These are phyloP conservation scores for Sinosuthora webbiana DNA, from an alignment of 2,113 vertebrate species.

Conservation along the genomic window DNA sequence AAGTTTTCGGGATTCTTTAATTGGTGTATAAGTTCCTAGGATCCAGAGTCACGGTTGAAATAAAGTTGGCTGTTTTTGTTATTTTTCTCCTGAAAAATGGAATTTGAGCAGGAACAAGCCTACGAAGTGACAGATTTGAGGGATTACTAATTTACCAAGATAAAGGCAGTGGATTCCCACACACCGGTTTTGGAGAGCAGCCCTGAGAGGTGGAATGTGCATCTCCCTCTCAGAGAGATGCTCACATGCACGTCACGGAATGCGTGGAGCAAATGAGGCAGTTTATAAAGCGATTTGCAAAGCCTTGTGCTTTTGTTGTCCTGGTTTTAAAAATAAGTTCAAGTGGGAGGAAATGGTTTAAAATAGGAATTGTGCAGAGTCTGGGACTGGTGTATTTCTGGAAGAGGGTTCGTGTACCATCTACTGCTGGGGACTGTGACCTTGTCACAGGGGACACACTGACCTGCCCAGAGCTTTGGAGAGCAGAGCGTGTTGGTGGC, in stretches of 20 bases:
- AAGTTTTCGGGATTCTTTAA: background rate
- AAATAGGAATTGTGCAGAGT: background rate
- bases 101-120: background rate
- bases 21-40: background rate
- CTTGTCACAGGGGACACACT: background rate
- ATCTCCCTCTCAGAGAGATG: background rate
- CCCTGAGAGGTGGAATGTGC: background rate
- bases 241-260: background rate
- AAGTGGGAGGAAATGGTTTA: background rate
- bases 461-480: background rate
- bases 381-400: background rate
- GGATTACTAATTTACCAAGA: background rate
- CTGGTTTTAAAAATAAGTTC: slow-evolving; percentile 9
- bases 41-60: background rate
- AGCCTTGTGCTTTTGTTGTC: background rate
- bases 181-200: background rate
- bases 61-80: background rate
- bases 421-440: background rate
- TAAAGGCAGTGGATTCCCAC: background rate
- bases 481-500: fast-evolving
- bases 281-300: background rate
- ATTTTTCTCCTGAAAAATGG: background rate
- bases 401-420: background rate
- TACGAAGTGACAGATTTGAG: background rate
- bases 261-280: fast-evolving